These are phyloP conservation scores for Leptodactylus fallax DNA, from an alignment of 2,797 vertebrate genomes.

Conservation along the genomic window DNA sequence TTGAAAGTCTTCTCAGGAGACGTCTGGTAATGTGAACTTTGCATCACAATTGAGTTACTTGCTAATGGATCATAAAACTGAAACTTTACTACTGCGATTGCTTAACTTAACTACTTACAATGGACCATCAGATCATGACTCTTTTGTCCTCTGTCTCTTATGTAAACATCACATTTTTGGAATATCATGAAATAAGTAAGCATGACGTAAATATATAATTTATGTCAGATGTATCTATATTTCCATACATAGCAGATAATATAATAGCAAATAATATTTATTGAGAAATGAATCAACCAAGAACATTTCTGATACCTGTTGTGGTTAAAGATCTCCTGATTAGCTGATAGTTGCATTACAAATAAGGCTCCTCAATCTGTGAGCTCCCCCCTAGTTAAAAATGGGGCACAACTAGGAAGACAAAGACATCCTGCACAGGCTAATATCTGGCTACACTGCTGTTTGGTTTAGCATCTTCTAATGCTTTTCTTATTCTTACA, in stretches of 20 bases:
- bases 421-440: background rate
- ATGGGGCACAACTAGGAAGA: background rate
- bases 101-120: conserved; percentile 4
- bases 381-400: background rate
- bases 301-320: no score
- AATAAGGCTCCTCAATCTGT: background rate
- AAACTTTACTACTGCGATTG: conserved; percentile 7
- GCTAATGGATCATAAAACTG: conserved; percentile 33
- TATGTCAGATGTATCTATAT: background rate
- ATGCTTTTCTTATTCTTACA: background rate
- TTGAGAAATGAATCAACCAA: no score
- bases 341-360: no score
- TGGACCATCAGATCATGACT: conserved; percentile 16
- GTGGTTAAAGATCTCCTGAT: no score
- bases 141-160: conserved; percentile 39
- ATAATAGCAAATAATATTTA: no score
- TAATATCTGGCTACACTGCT: background rate
- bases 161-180: conserved; percentile 4
- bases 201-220: background rate
- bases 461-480: background rate
- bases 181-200: background rate
- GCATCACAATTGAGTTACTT: conserved; percentile 8
- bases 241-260: background rate
- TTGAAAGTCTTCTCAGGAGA: conserved; percentile 20
- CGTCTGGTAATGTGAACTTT: conserved; percentile 26